These are phyloP conservation scores for Leptosomus discolor DNA, from an alignment of 2,113 vertebrate species.

Conservation along the genomic window DNA sequence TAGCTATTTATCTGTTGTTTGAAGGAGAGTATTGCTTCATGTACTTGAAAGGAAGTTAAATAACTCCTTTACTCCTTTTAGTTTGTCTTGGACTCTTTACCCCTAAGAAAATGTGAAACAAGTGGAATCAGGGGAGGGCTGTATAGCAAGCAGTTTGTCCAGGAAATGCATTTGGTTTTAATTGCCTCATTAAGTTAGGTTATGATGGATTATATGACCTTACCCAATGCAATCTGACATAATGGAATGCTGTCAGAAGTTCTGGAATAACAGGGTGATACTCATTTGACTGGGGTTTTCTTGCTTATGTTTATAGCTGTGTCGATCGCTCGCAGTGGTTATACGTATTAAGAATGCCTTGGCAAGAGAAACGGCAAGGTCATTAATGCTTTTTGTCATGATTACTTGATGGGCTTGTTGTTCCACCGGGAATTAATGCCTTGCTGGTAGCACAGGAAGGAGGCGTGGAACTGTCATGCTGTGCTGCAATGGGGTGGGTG, in stretches of 20 bases:
- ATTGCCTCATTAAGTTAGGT: constrained; percentile 53
- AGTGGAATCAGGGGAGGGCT: background rate
- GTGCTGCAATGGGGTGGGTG: fast-evolving
- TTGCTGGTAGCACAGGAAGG: background rate
- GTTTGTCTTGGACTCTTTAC: background rate
- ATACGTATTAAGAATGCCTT: background rate
- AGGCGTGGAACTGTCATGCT: background rate
- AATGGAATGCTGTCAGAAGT: constrained; percentile 31
- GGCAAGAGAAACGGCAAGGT: background rate
- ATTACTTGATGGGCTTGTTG: background rate
- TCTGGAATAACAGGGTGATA: background rate
- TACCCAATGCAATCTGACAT: background rate
- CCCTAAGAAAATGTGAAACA: constrained; percentile 28
- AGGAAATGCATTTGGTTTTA: constrained; percentile 33
- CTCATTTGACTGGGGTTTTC: constrained; percentile 8
- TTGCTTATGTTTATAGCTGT: background rate
- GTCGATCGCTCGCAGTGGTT: background rate
- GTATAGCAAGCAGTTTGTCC: background rate
- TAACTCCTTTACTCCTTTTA: background rate
- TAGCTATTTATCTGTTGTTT: background rate
- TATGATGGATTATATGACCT: constrained; percentile 31
- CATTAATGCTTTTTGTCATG: constrained; percentile 26
- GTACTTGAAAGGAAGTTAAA: constrained; percentile 3
- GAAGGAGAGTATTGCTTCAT: background rate
- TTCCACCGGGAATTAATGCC: background rate